Evolutionary conservation across 2,113 vertebrate genomes (phyloP).

Genomic region (Garra rufa): DNA sequence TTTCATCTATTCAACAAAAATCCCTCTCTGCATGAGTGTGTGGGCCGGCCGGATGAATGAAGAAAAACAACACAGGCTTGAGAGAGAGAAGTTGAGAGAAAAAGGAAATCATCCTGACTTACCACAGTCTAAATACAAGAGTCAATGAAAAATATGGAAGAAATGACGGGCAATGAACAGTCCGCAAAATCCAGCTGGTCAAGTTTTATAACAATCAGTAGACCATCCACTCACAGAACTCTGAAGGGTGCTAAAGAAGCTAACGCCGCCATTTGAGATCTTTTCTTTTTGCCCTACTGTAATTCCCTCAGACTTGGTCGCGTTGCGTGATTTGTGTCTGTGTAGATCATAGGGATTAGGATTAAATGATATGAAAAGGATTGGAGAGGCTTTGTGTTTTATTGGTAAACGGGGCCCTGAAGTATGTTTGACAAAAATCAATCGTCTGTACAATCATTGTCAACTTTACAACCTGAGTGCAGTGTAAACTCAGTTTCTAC

Average conservation of each 20-base stretch:
- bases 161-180: background rate
- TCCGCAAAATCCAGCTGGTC: background rate
- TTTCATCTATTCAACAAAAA: slow-evolving; percentile 24
- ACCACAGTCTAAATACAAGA: background rate
- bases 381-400: slow-evolving; percentile 16
- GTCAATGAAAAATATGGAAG: background rate
- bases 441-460: background rate
- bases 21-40: slow-evolving; percentile 12
- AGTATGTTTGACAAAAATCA: background rate
- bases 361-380: slow-evolving; percentile 49
- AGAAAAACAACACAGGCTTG: background rate
- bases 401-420: background rate
- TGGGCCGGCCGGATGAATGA: background rate
- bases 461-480: background rate
- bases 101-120: background rate
- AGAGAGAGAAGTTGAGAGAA: background rate
- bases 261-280: slow-evolving; percentile 3
- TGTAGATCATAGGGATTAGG: slow-evolving; percentile 54
- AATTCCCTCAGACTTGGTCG: slow-evolving; percentile 40
- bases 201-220: background rate
- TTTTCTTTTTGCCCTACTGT: slow-evolving; percentile 34
- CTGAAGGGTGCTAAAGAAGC: background rate
- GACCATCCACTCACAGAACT: background rate
- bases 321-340: slow-evolving; percentile 45
- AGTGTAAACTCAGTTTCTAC: background rate